Base-by-base conservation (phyloP, 2,888 invertebrate species). In the Ennomos quercinarius region DNA sequence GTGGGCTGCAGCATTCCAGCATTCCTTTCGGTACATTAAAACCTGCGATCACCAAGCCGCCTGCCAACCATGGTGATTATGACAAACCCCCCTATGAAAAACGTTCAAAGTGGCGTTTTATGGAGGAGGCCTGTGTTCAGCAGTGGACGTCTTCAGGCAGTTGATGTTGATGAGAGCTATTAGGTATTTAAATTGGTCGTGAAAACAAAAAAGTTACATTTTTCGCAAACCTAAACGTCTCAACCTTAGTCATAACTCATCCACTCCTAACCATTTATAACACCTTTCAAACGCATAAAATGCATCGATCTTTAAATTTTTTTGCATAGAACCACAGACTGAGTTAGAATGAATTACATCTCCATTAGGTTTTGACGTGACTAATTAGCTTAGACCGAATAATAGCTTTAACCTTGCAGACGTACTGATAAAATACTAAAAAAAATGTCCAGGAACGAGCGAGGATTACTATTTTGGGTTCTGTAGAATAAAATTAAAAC, bases 281-380 rank as follows among this genome's bases (percentile, higher is more conserved):
- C 42, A 46, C 51, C 50, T 43, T 53, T 66, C 64, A 54, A 44
- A 49, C 52, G 35, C 49, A 70, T 68, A 70, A 73, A 76, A 74
- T 72, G 57, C 73, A 74, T 75, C 71, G 66, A 75, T 78, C 77
- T 75, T 74, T 57, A 57, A 57, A 67, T 58, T 68, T 66, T 67
- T 70, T 67, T 64, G 61, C 10, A 67, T 57, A 76, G 74, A 77
- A 73, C 41, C 35, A 12, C 52, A 52, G 36, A 51, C 41, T 17
- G 43, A 59, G 45, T 61, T 74, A 73, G 69, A 77, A 84, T 85
- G 79, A 83, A 84, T 87, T 80, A 80, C 79, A 81, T 79, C 78
- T 81, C 78, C 83, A 85, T 87, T 85, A 58, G 76, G 53, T 74
- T 74, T 75, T 82, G 87, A 87, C 86, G 81, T 88, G 86, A 88